Base-by-base conservation (phyloP, 1,140 invertebrate species). In the Megalonaias nervosa region DNA sequence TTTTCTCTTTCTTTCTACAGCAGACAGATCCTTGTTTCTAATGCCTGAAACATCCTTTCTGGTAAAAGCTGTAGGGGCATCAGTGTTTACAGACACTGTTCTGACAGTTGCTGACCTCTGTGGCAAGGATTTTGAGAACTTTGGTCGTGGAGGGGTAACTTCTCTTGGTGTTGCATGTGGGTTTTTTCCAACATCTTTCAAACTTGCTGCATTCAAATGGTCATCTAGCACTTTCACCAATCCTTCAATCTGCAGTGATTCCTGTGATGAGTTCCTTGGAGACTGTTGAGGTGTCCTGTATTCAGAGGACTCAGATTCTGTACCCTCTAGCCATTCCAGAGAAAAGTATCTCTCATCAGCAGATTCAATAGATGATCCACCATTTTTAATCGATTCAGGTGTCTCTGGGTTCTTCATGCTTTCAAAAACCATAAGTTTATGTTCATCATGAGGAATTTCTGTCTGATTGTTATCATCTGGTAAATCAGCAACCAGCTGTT, bases 201-300 rank as follows among this genome's bases (percentile, higher is more conserved):
- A 9, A 48, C 38, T 48, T 48, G 38, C 38, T 1, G 11, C 38
- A 48, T 48, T 11, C 4, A 48, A 48, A 9, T 48, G 38, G 38
- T 9, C 11, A 48, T 48, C 38, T 48, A 48, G 11, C 38, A 48
- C 38, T 48, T 48, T 11, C 9, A 5, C 38, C 38, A 11, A 48
- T 48, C 9, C 38, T 48, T 48, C 38, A 6, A 6, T 48, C 38
- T 48, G 38, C 6, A 48, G 9, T 48, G 38, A 48, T 48, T 48
- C 38, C 38, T 48, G 38, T 48, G 38, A 48, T 48, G 38, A 9
- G 38, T 11, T 55, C 66, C 80, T 81, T 56, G 84, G 86, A 57
- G 86, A 87, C 65, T 85, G 85, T 60, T 82, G 79, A 31, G 86
- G 86, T 15, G 86, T 87, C 72, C 59, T 76, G 67, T 84, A 85